Conservation (phyloP, 2,888 invertebrate genomes). For the Hypselothyrea guttata region DNA sequence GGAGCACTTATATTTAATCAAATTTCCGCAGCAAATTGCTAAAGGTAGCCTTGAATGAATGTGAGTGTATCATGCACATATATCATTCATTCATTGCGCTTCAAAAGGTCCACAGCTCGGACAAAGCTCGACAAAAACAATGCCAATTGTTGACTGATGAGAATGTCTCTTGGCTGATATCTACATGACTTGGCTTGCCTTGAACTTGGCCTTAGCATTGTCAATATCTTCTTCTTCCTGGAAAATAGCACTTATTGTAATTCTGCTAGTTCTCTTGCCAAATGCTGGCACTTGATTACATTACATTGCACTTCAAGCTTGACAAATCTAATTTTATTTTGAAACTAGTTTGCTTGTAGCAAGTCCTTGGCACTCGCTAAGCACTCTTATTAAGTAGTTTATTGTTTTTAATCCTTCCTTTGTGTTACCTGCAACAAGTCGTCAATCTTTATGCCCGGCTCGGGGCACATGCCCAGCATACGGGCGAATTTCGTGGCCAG, state of each 20-base stretch:
- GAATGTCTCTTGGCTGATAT: slow-evolving; percentile 16
- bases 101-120: background rate
- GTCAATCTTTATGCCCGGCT: slow-evolving; percentile 78
- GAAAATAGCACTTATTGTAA: no score
- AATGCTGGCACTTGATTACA: no score
- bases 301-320: no score
- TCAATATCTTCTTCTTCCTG: background rate
- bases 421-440: slow-evolving; percentile 80
- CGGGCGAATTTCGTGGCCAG: slow-evolving; percentile 80
- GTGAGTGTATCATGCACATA: slow-evolving; percentile 1
- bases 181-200: background rate
- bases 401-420: background rate
- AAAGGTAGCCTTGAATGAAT: slow-evolving; percentile 12
- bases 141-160: slow-evolving; percentile 54
- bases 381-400: no score
- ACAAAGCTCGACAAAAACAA: slow-evolving; percentile 15
- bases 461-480: slow-evolving; percentile 78
- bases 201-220: background rate
- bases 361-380: no score
- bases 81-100: slow-evolving; percentile 15
- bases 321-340: no score
- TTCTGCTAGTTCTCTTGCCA: no score
- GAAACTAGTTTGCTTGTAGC: no score
- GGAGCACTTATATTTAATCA: slow-evolving; percentile 27
- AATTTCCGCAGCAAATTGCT: slow-evolving; percentile 43